Evolutionary conservation across 2,797 vertebrate genomes (phyloP), one percentile per base, ranked within the genome.

Genomic region (Chelon auratus): DNA sequence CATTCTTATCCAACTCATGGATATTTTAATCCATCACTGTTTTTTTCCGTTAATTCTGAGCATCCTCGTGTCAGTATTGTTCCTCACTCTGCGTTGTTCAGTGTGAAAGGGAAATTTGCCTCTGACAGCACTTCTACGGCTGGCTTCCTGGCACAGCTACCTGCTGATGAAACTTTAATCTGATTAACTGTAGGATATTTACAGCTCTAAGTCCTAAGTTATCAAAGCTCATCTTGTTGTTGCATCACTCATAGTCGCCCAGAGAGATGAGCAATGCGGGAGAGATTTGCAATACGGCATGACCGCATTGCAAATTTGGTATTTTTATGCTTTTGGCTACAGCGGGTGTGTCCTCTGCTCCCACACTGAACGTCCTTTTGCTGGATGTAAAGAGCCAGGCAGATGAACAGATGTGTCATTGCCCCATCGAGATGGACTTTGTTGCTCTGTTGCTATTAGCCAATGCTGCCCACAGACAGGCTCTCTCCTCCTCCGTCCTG

Each of bases 161-260:
- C 57, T 61, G 73, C 75, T 78, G 86, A 81, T 86, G 83, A 87
- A 86, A 76, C 85, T 73, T 62, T 93, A 93, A 94, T 93, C 91
- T 89, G 81, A 90, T 93, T 94, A 92, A 68, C 88, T 62, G 72
- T 12, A 50, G 81, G 89, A 87, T 91, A 92, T 93, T 92, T 93
- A 91, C 83, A 85, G 91, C 89, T 80, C 77, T 84, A 83, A 91
- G 55, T 91, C 89, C 80, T 37, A 59, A 55, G 62, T 82, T 89
- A 89, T 90, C 81, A 50, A 79, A 82, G 81, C 75, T 80, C 79
- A 88, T 87, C 84, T 84, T 81, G 72, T 82, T 77, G 75, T 61
- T 75, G 59, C 51, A 51, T 33, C 62, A 58, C 7, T 12, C 76
- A 40, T 47, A 54, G 50, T 68, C 17, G 4, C 62, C 52, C 10